Conservation (phyloP, 2,888 invertebrate species). For the Cryptus armator region DNA sequence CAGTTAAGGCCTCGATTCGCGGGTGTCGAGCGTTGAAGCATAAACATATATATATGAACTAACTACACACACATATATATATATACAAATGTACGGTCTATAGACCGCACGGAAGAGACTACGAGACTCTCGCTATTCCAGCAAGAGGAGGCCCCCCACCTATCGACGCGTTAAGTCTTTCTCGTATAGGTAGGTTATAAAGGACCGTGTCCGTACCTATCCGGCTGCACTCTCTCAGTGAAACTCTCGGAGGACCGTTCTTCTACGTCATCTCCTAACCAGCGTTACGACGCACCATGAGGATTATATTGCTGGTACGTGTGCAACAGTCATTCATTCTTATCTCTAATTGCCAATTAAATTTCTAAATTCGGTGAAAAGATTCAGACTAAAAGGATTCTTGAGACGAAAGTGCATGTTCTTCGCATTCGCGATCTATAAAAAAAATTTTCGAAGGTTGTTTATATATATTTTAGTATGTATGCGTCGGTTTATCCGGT, state of each 20-base stretch:
- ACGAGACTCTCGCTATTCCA: slow-evolving; percentile 63
- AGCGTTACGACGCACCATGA: slow-evolving; percentile 79
- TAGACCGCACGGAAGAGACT: slow-evolving; percentile 55
- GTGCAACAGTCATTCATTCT: background rate
- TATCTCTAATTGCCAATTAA: background rate
- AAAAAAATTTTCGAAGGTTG: background rate
- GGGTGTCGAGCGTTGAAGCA: slow-evolving; percentile 22
- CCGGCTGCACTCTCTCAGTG: slow-evolving; percentile 84
- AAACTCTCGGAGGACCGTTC: slow-evolving; percentile 83
- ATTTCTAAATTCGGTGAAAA: background rate
- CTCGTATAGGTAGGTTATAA: slow-evolving; percentile 83
- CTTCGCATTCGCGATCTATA: background rate
- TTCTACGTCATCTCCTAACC: slow-evolving; percentile 69
- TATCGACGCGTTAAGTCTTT: slow-evolving; percentile 76
- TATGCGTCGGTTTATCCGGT: background rate
- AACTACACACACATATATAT: background rate
- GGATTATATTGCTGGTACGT: slow-evolving; percentile 84
- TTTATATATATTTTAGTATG: background rate
- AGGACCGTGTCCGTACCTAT: slow-evolving; percentile 82
- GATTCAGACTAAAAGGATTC: background rate
- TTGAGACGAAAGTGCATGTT: background rate
- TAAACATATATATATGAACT: slow-evolving; percentile 3
- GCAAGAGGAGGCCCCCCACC: slow-evolving; percentile 77
- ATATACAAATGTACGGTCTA: background rate
- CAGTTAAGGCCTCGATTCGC: slow-evolving; percentile 15